Base-by-base conservation (phyloP, 2,888 invertebrate genomes). In the Syritta pipiens region DNA sequence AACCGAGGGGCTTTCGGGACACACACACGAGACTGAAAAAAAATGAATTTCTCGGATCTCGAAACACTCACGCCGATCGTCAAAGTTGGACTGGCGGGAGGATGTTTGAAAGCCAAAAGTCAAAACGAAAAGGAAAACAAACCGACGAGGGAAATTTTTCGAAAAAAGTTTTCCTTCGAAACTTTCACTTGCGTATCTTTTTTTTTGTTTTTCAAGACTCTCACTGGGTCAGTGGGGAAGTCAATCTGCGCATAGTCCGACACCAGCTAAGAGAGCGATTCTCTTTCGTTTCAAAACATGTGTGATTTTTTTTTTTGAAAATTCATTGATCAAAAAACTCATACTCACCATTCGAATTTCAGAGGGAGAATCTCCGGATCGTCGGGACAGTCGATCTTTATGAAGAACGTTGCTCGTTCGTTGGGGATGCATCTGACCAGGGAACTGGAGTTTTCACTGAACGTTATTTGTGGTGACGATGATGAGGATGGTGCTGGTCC, bases 291-390 rank as follows among this genome's bases (percentile, higher is more conserved):
- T 59, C 14, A 14, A 72, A 69, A 35, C 62, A 69, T 20, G 37
- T 62, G 35, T 20, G 30, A 10, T 10, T n/a, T 19, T 12, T 42
- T 17, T 9, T 3, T 14, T 4, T n/a, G 1, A 4, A 1, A 22
- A 17, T 19, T 4, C 3, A 22, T 7, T 48, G 19, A 44, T 46
- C 49, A 37, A 9, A 24, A 5, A 19, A 10, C 5, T 48, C 14
- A 5, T 72, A 86, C 88, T 87, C 85, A 89, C 88, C 88, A 88
- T 81, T 87, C 87, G 81, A 88, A 88, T 84, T 86, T 86, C 51
- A 89, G 84, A 62, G 88, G 88, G 83, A 88, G 77, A 82, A 87
- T 82, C 48, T 86, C 85, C 37, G 84, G 83, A 67, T 85, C 84
- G 49, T 87, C 87, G 60, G 85, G 85, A 81, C 87, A 87, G 83